Percentiles rank a stretch among this genome's conserved stretches.
These are phyloP conservation scores for Syngnathus rostellatus DNA, from an alignment of 2,797 vertebrate genomes.

Conservation along the genomic window DNA sequence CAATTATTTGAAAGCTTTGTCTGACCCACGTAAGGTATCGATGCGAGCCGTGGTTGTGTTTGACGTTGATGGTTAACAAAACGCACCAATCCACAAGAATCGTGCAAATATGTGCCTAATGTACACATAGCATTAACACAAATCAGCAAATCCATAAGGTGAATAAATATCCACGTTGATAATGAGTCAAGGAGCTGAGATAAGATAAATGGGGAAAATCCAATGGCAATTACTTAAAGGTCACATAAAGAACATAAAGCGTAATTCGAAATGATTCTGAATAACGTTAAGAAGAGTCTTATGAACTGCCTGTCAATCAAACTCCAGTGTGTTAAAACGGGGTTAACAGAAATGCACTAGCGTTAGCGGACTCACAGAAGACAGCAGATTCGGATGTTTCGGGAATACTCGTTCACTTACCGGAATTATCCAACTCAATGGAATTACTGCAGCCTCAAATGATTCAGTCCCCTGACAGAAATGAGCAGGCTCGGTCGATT, in stretches of 20 bases:
- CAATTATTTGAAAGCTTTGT: no score
- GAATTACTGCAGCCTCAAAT: no score
- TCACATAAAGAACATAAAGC: not conserved
- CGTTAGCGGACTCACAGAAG: not conserved
- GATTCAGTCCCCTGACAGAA: no score
- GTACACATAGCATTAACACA: no score
- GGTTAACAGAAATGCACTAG: not conserved
- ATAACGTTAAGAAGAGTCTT: not conserved
- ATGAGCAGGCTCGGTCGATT: no score
- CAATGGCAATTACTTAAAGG: not conserved
- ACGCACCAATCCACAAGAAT: no score
- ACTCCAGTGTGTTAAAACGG: not conserved
- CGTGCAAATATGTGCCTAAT: no score
- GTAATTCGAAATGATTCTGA: not conserved
- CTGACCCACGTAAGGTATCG: no score
- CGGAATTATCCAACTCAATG: not conserved
- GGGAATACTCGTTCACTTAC: not conserved
- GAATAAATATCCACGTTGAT: not conserved
- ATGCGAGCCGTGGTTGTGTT: no score
- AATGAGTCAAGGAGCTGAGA: not conserved
- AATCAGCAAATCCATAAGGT: not conserved
- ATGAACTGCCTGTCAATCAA: slow-evolving; percentile 7
- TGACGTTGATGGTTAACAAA: no score
- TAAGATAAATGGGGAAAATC: not conserved
- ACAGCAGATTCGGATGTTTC: not conserved